Base-by-base conservation (phyloP, 2,113 vertebrate species). In the Bufo bufo region DNA sequence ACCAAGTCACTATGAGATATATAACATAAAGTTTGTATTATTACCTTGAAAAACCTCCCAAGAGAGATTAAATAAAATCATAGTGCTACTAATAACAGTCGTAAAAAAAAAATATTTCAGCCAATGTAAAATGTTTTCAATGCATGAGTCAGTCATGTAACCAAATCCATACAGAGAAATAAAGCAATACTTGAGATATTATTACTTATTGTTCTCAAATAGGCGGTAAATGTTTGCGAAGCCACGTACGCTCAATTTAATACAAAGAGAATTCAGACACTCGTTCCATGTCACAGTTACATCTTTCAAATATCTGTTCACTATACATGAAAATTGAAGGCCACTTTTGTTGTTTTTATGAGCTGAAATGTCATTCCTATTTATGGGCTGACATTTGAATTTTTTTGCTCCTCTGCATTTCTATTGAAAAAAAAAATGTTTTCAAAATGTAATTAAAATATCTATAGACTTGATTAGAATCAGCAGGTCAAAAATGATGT, bases 241-340 rank as follows among this genome's bases (percentile, higher is more conserved):
- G 59, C 59, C n/a, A 20, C 17, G 45, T 49, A 61, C 58, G 47
- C n/a, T 63, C 19, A 58, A 54, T 65, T 8, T 8, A 47, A 49
- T 82, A 50, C 17, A 82, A 47, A n/a, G 16, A 20, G 50, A 78
- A 82, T 82, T 65, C 59, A 65, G 43, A n/a, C 49, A 82, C 45
- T 49, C 45, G 80, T 43, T 82, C 17, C 54, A 61, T 14, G 13
- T 14, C 12, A 3, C 4, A 80, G 33, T 80, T 80, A 19, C 6
- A 23, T 80, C n/a, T 58, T 10, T 59, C 52, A 58, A n/a, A 78
- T 78, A 59, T 43, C 23, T 80, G 13, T 59, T 45, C 14, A 43
- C 79, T 63, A 63, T 78, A 56, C 23, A 23, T 50, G 6, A 77
- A 54, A 19, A 63, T 47, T 4, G 9, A 19, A 59, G 79, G 58